Base-by-base conservation (phyloP, 2,888 invertebrate genomes). In the Subacronicta megacephala region DNA sequence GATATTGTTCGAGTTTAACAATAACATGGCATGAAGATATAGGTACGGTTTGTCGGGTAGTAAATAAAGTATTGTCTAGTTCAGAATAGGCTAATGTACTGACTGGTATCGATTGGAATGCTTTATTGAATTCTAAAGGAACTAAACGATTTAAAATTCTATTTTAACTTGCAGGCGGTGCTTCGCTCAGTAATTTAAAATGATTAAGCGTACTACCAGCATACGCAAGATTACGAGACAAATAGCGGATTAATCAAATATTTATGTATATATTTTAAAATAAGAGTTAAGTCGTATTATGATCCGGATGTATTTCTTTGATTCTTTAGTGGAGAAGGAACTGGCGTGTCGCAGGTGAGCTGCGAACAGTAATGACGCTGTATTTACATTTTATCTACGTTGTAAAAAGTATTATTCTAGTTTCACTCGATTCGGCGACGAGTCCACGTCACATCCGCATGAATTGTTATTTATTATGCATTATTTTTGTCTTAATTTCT, bases 71-170 rank as follows among this genome's bases (percentile, higher is more conserved):
- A 49, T n/a, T 35, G 17, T 35, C 26, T 37, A 57, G 18, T 7
- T 7, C 17, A 42, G 26, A 35, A 29, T 54, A 42, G 40, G 29
- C 62, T 62, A 50, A 33, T 15, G 56, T 38, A 58, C 59, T 18
- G 23, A 7, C 33, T n/a, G 35, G 38, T 66, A 60, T 45, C 47
- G 49, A 60, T 49, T 60, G 44, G 41, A 66, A 60, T 45, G 3
- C 20, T 38, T 35, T 38, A 66, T 65, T 65, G 47, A 33, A 54
- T 64, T 49, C 18, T 54, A 35, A 41, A 72, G 62, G 35, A 23
- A 61, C 67, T 38, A 37, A 47, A 35, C 23, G 9, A 41, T 36
- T 26, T 41, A 17, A 40, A 41, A 43, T 37, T 40, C 43, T 36
- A 29, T 43, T 18, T 16, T 10, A 26, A 33, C 41, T 12, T 13